Evolutionary conservation across 2,888 invertebrate species (phyloP).

Genomic region (Cosmorhoe ocellata): DNA sequence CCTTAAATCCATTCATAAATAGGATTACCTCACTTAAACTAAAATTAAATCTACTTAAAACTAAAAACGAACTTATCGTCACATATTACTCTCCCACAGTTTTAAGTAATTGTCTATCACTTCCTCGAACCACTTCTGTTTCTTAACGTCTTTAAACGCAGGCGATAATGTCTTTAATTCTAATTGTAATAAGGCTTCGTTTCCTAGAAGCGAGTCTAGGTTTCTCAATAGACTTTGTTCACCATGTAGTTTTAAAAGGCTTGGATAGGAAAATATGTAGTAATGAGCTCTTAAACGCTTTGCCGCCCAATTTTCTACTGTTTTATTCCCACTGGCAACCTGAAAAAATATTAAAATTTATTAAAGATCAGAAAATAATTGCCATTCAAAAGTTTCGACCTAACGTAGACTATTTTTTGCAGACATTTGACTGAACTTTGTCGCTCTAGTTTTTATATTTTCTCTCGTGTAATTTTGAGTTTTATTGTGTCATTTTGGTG

Average conservation of each 20-base stretch:
- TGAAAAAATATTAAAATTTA: slow-evolving; percentile 39
- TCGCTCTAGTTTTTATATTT: no score
- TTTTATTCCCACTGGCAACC: slow-evolving; percentile 90
- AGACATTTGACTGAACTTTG: no score
- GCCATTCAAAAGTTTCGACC: no score
- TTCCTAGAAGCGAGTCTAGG: slow-evolving; percentile 87
- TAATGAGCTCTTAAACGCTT: slow-evolving; percentile 87
- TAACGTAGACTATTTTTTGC: no score
- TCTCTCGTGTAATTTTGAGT: no score
- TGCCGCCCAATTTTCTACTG: slow-evolving; percentile 89
- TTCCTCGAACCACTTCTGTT: slow-evolving; percentile 92
- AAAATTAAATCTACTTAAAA: slow-evolving; percentile 25
- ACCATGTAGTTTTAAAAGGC: slow-evolving; percentile 91
- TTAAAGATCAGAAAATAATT: no score
- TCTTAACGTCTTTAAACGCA: slow-evolving; percentile 88
- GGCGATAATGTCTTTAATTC: slow-evolving; percentile 90
- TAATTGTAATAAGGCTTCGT: slow-evolving; percentile 92
- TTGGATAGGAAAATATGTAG: slow-evolving; percentile 91
- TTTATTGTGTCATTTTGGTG: no score
- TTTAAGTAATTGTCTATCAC: slow-evolving; percentile 94
- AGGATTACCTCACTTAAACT: slow-evolving; percentile 2
- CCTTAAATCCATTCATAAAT: slow-evolving; percentile 19
- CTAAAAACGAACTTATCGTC: slow-evolving; percentile 52
- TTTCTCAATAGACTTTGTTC: slow-evolving; percentile 86
- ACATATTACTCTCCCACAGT: slow-evolving; percentile 95